Evolutionary conservation across 1,140 invertebrate species (phyloP).

Genomic region (Heliconius himera): DNA sequence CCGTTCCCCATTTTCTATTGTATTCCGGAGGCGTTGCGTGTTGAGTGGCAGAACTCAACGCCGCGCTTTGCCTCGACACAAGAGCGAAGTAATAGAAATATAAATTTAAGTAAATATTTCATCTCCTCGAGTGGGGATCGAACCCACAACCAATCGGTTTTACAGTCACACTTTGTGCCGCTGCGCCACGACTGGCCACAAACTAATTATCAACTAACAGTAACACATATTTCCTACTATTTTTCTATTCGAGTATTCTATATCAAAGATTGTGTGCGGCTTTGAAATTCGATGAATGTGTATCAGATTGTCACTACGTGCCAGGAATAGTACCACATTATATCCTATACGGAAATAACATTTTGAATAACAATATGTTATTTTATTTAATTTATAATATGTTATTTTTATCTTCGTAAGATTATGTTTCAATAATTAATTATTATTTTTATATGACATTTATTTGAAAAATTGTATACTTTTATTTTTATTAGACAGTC

Average conservation of each 20-base stretch:
- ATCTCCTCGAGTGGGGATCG: no score
- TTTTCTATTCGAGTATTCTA: slow-evolving; percentile 14
- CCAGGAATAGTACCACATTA: slow-evolving; percentile 24
- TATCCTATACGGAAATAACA: slow-evolving; percentile 15
- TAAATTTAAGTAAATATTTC: no score
- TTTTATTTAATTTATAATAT: slow-evolving; percentile 2
- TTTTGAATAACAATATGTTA: neutral
- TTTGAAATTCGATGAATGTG: slow-evolving; percentile 31
- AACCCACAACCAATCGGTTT: no score
- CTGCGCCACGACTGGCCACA: no score
- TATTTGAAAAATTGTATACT: neutral
- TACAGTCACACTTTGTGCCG: no score
- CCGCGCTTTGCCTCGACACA: no score
- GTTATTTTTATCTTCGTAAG: neutral
- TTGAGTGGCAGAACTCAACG: no score
- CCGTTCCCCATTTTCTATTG: no score
- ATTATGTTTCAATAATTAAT: neutral
- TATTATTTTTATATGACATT: neutral
- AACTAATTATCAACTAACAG: neutral
- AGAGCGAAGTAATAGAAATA: no score
- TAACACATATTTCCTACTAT: slow-evolving; percentile 12
- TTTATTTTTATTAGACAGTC: neutral
- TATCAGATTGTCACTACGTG: slow-evolving; percentile 26
- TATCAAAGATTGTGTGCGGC: slow-evolving; percentile 32
- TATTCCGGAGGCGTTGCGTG: no score